Evolutionary conservation across 2,888 invertebrate species (phyloP), one percentile per base, ranked within the genome.

Genomic region (Spodoptera littoralis): DNA sequence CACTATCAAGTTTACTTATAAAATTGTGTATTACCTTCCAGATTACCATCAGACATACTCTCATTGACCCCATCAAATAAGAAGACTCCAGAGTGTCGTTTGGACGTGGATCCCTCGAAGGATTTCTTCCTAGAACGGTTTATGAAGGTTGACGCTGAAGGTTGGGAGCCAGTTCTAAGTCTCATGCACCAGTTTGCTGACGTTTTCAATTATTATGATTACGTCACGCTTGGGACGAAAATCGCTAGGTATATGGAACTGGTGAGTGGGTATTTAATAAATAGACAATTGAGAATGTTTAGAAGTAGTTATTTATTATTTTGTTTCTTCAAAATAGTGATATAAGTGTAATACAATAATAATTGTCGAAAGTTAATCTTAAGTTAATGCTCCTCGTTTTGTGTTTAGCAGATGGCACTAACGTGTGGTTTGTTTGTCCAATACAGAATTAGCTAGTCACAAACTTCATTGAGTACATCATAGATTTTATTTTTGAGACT

Each of bases 161-260:
- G 76, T 4, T 94, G 94, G 93, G 79, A 87, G 55, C 90, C 91
- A 0, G 65, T 88, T 8, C 72, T 88, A 2, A 87, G 77, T 9
- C 60, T 93, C 2, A 91, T 91, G 88, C 89, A 91, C 13, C 88
- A 91, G 73, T 85, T 93, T 53, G 82, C 88, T 0, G 92, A 91
- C 50, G 73, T 90, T 51, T 90, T 91, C 77, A 80, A 86, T 48
- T 84, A 78, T 43, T 86, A 83, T 42, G 92, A 93, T 51, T 91
- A 86, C 55, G 74, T 76, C 11, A 75, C 78, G 0, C 75, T 94
- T 2, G 94, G 94, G 0, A 82, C 91, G 11, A 92, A 90, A 74
- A 85, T 94, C 27, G 87, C 92, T 1, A 89, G 81, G 79, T 92
- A 90, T 73, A 80, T 93, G 6, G 94, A 94, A 4, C 73, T 79